Conservation (phyloP, 2,888 invertebrate genomes). For the Phengaris alcon region DNA sequence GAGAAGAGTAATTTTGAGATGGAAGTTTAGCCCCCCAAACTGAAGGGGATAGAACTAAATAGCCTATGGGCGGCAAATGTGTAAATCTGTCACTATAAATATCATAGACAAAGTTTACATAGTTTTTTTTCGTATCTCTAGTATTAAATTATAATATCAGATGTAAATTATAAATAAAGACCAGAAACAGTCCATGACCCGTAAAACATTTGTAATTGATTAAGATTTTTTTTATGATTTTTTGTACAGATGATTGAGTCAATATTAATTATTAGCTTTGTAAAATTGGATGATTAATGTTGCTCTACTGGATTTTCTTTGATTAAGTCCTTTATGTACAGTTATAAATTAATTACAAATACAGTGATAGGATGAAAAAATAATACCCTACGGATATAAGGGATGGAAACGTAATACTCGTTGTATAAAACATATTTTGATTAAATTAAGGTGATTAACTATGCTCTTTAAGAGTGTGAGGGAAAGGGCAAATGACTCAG, state of each 20-base stretch:
- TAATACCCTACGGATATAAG: neutral
- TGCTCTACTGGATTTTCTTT: neutral
- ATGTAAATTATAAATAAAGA: neutral
- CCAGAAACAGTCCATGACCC: neutral
- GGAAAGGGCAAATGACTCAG: too few species aligned
- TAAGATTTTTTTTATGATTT: neutral
- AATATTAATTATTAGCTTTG: neutral
- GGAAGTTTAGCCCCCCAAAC: too few species aligned
- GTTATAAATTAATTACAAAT: neutral
- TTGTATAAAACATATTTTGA: too few species aligned
- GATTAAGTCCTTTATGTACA: neutral
- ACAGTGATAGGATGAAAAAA: neutral
- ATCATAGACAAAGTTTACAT: too few species aligned
- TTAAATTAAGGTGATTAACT: too few species aligned
- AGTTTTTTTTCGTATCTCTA: too few species aligned
- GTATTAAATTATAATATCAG: too few species aligned
- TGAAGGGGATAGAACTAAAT: too few species aligned
- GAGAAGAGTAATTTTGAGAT: too few species aligned
- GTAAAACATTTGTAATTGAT: neutral
- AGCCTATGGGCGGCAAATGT: too few species aligned
- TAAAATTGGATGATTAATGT: neutral
- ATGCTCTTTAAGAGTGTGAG: too few species aligned
- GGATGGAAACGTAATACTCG: neutral
- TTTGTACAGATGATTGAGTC: neutral
- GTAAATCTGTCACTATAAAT: too few species aligned